These are phyloP conservation scores for Epirrhoe tristata DNA, from an alignment of 2,888 invertebrate genomes.

Conservation along the genomic window DNA sequence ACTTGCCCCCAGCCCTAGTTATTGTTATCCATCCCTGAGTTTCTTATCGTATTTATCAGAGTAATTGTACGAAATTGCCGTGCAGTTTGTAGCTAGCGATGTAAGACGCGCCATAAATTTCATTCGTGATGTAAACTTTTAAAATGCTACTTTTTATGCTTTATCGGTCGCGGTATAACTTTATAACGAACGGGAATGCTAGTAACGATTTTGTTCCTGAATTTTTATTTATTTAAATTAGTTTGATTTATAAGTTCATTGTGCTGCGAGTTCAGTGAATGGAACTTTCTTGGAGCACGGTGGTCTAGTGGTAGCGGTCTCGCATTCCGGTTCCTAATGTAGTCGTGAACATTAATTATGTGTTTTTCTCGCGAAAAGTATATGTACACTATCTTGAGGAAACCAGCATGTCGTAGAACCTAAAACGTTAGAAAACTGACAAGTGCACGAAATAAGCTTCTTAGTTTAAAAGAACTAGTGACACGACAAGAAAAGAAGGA, in stretches of 20 bases:
- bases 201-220: background rate
- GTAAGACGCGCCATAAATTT: conserved; percentile 42
- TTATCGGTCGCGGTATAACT: conserved; percentile 25
- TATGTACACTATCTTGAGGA: too few relatives aligned
- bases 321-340: too few relatives aligned
- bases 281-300: too few relatives aligned
- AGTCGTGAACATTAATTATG: too few relatives aligned
- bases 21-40: conserved; percentile 17
- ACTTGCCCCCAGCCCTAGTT: background rate
- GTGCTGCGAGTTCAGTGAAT: too few relatives aligned
- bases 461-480: too few relatives aligned
- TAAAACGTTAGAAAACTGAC: too few relatives aligned
- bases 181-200: background rate
- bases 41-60: conserved; percentile 37
- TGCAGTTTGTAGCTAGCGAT: conserved; percentile 38
- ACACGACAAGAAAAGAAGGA: too few relatives aligned
- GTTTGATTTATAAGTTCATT: background rate
- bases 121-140: conserved; percentile 32
- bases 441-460: too few relatives aligned
- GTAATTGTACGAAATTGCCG: conserved; percentile 59
- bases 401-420: too few relatives aligned
- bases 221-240: conserved; percentile 1
- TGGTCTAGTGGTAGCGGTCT: too few relatives aligned
- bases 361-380: too few relatives aligned
- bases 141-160: conserved; percentile 38